Conservation (phyloP, 2,113 vertebrate species). For the Salminus brasiliensis region DNA sequence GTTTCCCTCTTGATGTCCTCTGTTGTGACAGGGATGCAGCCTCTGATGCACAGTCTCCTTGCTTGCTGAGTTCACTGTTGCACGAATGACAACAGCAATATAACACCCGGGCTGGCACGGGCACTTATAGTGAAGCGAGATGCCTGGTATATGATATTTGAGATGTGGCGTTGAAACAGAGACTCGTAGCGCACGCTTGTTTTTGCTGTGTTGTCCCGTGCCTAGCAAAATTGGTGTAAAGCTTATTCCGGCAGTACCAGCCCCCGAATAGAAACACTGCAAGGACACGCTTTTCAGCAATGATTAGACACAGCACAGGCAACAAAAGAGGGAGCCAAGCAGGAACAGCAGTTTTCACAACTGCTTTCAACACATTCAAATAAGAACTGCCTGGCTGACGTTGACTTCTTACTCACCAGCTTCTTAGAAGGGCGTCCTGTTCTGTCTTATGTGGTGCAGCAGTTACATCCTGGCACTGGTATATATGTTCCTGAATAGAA, state of each 20-base stretch:
- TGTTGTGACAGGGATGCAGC: neutral
- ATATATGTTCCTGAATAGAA: too few relatives aligned
- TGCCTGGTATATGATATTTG: neutral
- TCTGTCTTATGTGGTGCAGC: too few relatives aligned
- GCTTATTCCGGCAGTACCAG: neutral
- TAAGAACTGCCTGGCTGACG: too few relatives aligned
- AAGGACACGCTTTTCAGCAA: too few relatives aligned
- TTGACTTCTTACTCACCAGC: too few relatives aligned
- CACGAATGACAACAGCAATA: neutral
- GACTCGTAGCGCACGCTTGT: neutral
- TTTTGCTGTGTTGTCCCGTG: conserved; percentile 1
- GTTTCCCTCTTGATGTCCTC: neutral
- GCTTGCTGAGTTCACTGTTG: conserved; percentile 1
- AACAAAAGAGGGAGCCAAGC: too few relatives aligned
- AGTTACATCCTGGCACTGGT: too few relatives aligned
- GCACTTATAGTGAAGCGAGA: conserved; percentile 14
- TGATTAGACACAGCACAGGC: too few relatives aligned
- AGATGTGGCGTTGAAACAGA: conserved; percentile 4
- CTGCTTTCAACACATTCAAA: too few relatives aligned
- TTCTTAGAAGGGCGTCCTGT: too few relatives aligned
- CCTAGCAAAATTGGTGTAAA: conserved; percentile 15
- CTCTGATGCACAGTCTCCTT: neutral
- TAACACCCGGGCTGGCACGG: neutral
- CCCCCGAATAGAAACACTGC: neutral
- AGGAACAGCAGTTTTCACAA: too few relatives aligned